phyloP scores from a whole-genome alignment of 35 echinoderm and acorn worm genomes.

The Lytechinus pictus region DNA sequence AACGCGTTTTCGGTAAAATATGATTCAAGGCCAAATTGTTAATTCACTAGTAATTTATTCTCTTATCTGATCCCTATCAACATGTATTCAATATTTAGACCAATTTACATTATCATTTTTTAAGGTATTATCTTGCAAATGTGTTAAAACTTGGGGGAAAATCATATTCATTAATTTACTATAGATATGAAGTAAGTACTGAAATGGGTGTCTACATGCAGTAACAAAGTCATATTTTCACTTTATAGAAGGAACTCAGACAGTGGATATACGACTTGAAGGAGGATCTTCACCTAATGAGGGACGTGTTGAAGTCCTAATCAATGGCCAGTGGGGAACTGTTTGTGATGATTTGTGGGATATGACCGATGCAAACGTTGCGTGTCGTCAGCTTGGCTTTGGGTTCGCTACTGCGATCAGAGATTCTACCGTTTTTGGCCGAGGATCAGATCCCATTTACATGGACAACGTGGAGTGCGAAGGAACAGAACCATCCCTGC shows the following conservation, averaged over 20 bases:
- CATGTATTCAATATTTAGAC: no score
- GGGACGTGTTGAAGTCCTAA: conserved; percentile 52
- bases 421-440: not conserved
- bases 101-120: no score
- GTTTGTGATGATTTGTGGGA: conserved; percentile 62
- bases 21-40: no score
- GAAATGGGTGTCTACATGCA: no score
- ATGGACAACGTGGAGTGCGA: conserved; percentile 53
- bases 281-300: conserved; percentile 33
- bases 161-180: no score
- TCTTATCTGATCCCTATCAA: no score
- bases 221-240: no score
- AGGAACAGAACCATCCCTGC: conserved; percentile 41
- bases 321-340: conserved; percentile 57
- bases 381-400: conserved; percentile 53
- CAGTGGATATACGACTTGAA: not conserved
- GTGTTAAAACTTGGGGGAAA: no score
- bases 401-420: conserved; percentile 8
- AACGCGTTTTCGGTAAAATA: no score
- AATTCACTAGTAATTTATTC: no score
- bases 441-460: conserved; percentile 40
- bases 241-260: not conserved
- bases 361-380: conserved; percentile 54
- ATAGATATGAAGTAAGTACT: no score
- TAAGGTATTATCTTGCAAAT: no score